Conservation (phyloP, 2,113 vertebrate species). For the Thunnus thynnus region DNA sequence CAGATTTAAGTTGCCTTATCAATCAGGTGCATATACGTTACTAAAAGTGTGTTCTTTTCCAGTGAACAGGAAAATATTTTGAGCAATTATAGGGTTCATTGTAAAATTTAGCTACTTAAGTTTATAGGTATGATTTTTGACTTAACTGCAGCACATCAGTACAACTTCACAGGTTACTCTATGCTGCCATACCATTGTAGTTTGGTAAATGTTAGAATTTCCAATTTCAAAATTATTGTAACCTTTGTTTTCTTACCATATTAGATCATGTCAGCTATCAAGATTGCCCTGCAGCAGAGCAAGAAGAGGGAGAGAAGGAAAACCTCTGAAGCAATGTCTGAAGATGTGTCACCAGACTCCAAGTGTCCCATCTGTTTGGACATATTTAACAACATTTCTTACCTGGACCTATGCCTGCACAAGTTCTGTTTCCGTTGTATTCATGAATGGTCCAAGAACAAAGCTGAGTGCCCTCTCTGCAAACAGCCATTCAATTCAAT, state of each 20-base stretch:
- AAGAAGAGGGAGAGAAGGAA: constrained; percentile 76
- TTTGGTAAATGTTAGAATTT: not conserved
- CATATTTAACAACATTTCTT: constrained; percentile 93
- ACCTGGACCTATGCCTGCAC: constrained; percentile 93
- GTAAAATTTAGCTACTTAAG: not conserved
- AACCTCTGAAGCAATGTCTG: constrained; percentile 77
- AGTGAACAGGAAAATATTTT: not conserved
- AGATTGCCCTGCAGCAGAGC: constrained; percentile 84
- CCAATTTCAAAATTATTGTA: not conserved
- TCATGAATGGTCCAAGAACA: constrained; percentile 98
- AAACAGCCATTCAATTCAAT: constrained; percentile 96
- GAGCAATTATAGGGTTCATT: not conserved
- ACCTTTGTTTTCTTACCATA: constrained; percentile 1
- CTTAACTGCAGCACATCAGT: not conserved
- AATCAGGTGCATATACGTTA: not conserved
- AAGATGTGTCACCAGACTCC: constrained; percentile 93
- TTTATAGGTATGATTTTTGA: not conserved
- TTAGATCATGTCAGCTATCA: constrained; percentile 87
- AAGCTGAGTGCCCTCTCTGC: constrained; percentile 96
- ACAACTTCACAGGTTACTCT: not conserved
- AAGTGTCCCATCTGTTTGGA: constrained; percentile 99
- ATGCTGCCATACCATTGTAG: not conserved
- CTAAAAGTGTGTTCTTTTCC: not conserved
- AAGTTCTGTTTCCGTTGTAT: constrained; percentile 97
- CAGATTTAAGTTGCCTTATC: not conserved